These are phyloP conservation scores for Mormyrus lacerda DNA, from an alignment of 2,113 vertebrate species.

Conservation along the genomic window DNA sequence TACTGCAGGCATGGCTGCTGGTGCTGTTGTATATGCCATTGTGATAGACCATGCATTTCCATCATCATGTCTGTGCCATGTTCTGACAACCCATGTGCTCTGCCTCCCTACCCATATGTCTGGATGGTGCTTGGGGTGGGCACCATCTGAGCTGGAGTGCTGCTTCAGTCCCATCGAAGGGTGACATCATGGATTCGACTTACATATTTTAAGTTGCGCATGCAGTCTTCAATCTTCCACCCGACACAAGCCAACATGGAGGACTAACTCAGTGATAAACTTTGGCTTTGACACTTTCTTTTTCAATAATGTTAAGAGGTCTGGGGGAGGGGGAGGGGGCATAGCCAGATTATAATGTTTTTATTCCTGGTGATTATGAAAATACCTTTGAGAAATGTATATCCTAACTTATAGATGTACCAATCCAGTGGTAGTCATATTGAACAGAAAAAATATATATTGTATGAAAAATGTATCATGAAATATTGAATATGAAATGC, in stretches of 20 bases:
- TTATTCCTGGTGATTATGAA: neutral
- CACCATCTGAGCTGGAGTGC: neutral
- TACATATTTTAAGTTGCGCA: neutral
- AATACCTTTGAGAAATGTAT: neutral
- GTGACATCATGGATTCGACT: neutral
- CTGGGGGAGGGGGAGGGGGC: neutral
- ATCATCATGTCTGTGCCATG: neutral
- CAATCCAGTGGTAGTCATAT: neutral
- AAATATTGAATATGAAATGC: neutral
- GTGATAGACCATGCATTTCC: neutral
- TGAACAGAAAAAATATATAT: neutral
- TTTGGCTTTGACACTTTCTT: neutral
- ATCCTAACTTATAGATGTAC: neutral
- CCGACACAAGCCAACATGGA: neutral
- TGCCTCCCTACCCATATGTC: neutral
- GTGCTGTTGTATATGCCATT: neutral
- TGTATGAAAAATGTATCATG: neutral
- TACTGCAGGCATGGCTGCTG: neutral
- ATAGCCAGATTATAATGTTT: neutral
- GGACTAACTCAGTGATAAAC: neutral
- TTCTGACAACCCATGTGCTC: neutral
- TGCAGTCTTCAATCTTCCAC: neutral
- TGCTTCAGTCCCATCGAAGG: neutral
- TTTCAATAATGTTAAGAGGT: neutral
- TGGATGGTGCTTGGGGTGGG: neutral